Evolutionary conservation across 2,113 vertebrate species (phyloP).

Genomic region (Mionectes macconnelli): DNA sequence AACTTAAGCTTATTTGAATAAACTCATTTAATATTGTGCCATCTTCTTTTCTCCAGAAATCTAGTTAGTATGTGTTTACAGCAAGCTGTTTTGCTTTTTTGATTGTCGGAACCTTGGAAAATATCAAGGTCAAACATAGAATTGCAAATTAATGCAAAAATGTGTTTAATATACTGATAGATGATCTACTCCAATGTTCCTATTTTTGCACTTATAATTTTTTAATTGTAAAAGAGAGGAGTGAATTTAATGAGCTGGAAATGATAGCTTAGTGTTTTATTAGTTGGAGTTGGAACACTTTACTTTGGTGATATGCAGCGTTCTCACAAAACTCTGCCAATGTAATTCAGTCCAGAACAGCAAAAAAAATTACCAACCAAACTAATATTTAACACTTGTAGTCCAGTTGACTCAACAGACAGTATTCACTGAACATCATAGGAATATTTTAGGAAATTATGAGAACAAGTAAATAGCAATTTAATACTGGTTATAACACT

Average conservation of each 20-base stretch:
- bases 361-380: neutral
- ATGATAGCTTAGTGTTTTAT: neutral
- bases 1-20: neutral
- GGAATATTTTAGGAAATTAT: neutral
- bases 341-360: neutral
- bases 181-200: conserved; percentile 2
- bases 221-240: conserved; percentile 36
- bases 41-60: neutral
- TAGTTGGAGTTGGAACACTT: neutral
- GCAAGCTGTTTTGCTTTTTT: neutral
- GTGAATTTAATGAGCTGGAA: conserved; percentile 18
- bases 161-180: conserved; percentile 21
- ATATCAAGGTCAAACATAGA: conserved; percentile 53
- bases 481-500: neutral
- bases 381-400: neutral
- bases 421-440: neutral
- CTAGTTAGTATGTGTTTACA: conserved; percentile 17
- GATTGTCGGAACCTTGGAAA: conserved; percentile 53
- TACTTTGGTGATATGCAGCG: neutral
- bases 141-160: conserved; percentile 56
- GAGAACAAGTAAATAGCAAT: neutral
- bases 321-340: neutral
- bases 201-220: conserved; percentile 34
- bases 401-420: neutral
- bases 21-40: neutral